phyloP scores from a whole-genome alignment of 2,888 invertebrate genomes.

The Buathra laborator region DNA sequence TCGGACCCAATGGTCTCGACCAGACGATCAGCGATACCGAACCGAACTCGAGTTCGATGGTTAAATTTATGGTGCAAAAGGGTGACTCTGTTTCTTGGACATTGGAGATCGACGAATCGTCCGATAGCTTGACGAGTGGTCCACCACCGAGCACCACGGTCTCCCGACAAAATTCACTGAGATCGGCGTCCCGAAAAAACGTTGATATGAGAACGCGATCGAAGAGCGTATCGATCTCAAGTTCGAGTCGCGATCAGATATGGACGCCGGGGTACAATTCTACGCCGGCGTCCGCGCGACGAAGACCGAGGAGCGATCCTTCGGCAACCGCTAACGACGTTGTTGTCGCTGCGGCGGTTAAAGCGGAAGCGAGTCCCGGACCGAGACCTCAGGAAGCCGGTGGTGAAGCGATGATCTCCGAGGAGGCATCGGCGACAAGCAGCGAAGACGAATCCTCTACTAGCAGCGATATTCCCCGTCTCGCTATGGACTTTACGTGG shows the following conservation, averaged over 20 bases:
- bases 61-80: conserved; percentile 94
- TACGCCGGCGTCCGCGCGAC: conserved; percentile 75
- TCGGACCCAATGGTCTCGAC: conserved; percentile 77
- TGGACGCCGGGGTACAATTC: conserved; percentile 81
- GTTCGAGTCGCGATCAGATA: conserved; percentile 66
- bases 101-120: conserved; percentile 89
- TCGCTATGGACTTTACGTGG: conserved; percentile 76
- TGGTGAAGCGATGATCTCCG: conserved; percentile 90
- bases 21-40: conserved; percentile 85
- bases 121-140: conserved; percentile 65
- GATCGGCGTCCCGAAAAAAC: conserved; percentile 76
- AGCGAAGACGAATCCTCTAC: conserved; percentile 84
- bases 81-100: conserved; percentile 95
- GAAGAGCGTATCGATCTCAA: conserved; percentile 81
- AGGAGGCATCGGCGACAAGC: conserved; percentile 83
- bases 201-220: conserved; percentile 79
- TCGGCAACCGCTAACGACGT: conserved; percentile 83
- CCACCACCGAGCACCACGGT: conserved; percentile 71
- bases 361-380: conserved; percentile 85
- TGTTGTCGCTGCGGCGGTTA: conserved; percentile 85
- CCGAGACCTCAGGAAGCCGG: conserved; percentile 89
- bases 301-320: conserved; percentile 79
- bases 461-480: conserved; percentile 82
- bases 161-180: conserved; percentile 80
- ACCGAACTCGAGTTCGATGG: conserved; percentile 91